A percentile compares a stretch with the other conserved stretches of the same genome.
phyloP scores from a whole-genome alignment of 2,888 invertebrate genomes.

The Acleris cristana region DNA sequence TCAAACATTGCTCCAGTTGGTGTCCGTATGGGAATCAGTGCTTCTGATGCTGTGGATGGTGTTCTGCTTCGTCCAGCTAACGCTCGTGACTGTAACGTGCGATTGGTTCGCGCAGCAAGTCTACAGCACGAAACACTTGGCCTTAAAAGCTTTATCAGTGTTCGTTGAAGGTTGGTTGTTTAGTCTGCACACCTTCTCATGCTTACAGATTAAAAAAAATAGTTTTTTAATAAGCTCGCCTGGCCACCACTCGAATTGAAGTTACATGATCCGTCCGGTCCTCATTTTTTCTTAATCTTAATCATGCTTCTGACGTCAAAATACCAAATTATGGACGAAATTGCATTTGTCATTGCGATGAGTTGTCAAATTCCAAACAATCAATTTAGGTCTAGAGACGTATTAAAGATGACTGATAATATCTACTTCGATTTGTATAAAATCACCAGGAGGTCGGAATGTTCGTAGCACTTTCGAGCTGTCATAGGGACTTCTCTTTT shows the following conservation, averaged over 20 bases:
- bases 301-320: no score
- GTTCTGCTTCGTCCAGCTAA: slow-evolving; percentile 46
- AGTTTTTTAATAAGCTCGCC: no score
- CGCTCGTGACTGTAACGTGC: slow-evolving; percentile 42
- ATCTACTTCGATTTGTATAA: neutral
- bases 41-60: slow-evolving; percentile 35
- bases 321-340: no score
- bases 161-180: slow-evolving; percentile 47
- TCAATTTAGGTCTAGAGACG: neutral
- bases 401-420: slow-evolving; percentile 4
- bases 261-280: no score
- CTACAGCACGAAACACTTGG: slow-evolving; percentile 46
- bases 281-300: no score
- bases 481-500: no score
- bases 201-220: no score
- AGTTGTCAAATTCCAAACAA: neutral
- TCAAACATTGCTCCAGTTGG: slow-evolving; percentile 23
- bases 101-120: slow-evolving; percentile 50
- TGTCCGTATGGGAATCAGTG: slow-evolving; percentile 11
- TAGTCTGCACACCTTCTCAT: neutral
- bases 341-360: no score
- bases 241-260: no score
- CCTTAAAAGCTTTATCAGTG: slow-evolving; percentile 47
- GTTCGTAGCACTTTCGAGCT: no score
- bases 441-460: no score